Base-by-base conservation (phyloP, 2,797 vertebrate species). In the Acrocephalus scirpaceus region DNA sequence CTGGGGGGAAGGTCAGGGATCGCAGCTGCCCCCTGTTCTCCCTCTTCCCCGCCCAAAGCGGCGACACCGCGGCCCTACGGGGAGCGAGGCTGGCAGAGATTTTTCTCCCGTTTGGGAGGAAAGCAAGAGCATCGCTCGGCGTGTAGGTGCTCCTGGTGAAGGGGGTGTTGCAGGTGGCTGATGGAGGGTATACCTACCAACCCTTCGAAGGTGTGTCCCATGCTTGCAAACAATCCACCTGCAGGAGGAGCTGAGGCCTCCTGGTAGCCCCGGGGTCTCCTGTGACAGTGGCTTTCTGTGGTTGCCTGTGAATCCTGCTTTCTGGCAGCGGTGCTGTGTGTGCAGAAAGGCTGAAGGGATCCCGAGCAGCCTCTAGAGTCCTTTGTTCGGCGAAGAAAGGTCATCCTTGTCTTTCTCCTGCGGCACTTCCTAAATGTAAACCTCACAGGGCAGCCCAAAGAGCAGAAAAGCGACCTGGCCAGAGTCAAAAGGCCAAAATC, bases 1-100 rank as follows among this genome's bases (percentile, higher is more conserved):
- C 69, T 10, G 21, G 9, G 62, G 23, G 14, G 7, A 30, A 57
- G 32, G 14, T 5, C 38, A 11, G 44, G 4, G 13, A 13, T 14
- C 6, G 21, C 38, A 17, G 62, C 30, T 26, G 11, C 47, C 45
- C 19, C 27, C 9, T 15, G 27, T 26, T 11, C 10, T 5, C 11
- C 5, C 1, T 13, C 16, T 8, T n/a, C 25, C 48, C 66, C 2
- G 3, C 42, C 6, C 14, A 2, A 30, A 22, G 27, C 7, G 54
- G 54, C 20, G 22, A 2, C 47, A 9, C 4, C 11, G 22, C 26
- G 3, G 5, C 7, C 38, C 16, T 12, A 13, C 1, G 5, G 22
- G 34, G 6, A 40, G 32, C 0, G 4, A 25, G 44, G 47, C 3
- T 2, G 3, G 7, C 30, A 3, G 30, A 38, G 27, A 6, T 16